phyloP scores from a whole-genome alignment of 2,797 vertebrate species.

The Margarornis squamiger region DNA sequence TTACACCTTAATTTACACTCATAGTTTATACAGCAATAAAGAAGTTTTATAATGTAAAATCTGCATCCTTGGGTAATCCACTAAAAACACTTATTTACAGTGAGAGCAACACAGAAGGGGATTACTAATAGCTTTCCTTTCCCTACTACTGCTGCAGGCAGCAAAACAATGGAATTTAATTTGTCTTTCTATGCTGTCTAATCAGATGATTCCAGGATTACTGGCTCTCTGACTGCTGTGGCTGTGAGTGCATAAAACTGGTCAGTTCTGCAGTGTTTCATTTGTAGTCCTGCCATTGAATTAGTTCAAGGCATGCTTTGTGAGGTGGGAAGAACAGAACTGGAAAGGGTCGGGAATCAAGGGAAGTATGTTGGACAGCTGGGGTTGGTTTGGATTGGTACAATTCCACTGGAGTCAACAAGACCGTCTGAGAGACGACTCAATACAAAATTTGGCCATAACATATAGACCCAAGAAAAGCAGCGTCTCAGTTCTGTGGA shows the following conservation, averaged over 20 bases:
- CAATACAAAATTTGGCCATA: background rate
- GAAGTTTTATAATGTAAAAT: slow-evolving; percentile 18
- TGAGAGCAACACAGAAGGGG: background rate
- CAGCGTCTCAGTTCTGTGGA: background rate
- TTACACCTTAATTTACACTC: slow-evolving; percentile 20
- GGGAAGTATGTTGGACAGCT: background rate
- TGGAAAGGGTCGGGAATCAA: background rate
- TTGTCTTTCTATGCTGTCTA: slow-evolving; percentile 3
- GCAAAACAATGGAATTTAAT: slow-evolving; percentile 39
- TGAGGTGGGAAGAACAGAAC: background rate
- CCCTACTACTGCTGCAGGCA: background rate
- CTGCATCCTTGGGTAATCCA: background rate
- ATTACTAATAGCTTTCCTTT: slow-evolving; percentile 49
- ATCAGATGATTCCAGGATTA: slow-evolving; percentile 30
- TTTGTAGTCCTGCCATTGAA: background rate
- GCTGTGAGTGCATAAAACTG: background rate
- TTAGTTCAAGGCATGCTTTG: background rate
- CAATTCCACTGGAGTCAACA: background rate
- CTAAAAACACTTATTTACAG: slow-evolving; percentile 26
- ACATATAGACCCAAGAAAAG: background rate
- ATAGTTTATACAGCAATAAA: background rate
- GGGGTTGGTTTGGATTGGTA: background rate
- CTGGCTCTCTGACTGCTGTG: background rate
- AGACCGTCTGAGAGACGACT: background rate
- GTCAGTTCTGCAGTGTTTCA: background rate